A percentile compares a stretch with the other conserved stretches of the same genome.
Evolutionary conservation across 1,140 invertebrate species (phyloP).

Genomic region (Bursaphelenchus mucronatus): DNA sequence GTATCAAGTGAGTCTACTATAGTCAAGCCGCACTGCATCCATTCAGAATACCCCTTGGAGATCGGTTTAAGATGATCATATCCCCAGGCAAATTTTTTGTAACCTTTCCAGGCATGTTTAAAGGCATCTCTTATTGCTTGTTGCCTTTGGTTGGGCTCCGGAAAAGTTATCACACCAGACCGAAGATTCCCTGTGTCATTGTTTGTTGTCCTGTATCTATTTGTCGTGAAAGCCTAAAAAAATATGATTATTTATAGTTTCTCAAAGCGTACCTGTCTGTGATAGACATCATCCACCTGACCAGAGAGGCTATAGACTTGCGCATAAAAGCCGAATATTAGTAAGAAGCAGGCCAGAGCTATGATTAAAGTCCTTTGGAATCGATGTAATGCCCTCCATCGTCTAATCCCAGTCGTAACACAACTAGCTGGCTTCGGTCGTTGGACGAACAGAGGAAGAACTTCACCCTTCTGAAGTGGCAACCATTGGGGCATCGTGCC

Average conservation of each 20-base stretch:
- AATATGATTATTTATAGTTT: not conserved
- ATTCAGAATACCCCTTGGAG: constrained; percentile 74
- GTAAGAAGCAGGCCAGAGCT: constrained; percentile 2
- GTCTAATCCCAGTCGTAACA: not conserved
- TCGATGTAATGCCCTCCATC: constrained; percentile 27
- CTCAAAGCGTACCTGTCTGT: not conserved
- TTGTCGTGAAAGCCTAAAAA: not conserved
- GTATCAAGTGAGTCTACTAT: constrained; percentile 86
- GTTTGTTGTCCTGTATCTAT: not conserved
- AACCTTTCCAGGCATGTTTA: constrained; percentile 83
- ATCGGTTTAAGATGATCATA: constrained; percentile 87
- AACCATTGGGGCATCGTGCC: constrained; percentile 17
- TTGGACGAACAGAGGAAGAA: constrained; percentile 12
- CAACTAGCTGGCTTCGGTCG: constrained; percentile 4
- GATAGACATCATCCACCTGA: constrained; percentile 12
- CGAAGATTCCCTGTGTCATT: not conserved
- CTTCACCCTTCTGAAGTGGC: constrained; percentile 11
- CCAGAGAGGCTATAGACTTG: constrained; percentile 21
- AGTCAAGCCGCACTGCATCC: constrained; percentile 78
- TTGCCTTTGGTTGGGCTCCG: constrained; percentile 74
- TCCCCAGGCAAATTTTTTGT: constrained; percentile 85
- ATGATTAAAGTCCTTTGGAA: constrained; percentile 30
- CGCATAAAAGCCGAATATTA: constrained; percentile 22
- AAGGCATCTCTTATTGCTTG: constrained; percentile 78
- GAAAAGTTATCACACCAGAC: constrained; percentile 59